Evolutionary conservation across 2,797 vertebrate species (phyloP).

Genomic region (Pitangus sulphuratus): DNA sequence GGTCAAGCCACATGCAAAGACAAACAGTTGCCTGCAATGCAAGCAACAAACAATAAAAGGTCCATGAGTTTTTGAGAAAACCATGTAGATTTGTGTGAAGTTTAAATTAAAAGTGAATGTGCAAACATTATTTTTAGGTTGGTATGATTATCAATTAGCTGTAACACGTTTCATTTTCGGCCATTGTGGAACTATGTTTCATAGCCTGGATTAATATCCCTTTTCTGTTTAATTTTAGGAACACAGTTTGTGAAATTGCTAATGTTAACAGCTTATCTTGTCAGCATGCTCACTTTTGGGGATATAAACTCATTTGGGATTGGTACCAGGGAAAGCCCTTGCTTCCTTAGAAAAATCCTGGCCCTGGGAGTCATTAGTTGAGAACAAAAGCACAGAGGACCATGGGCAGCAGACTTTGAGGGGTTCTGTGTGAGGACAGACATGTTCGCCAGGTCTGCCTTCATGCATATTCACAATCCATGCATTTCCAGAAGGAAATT

Average conservation of each 20-base stretch:
- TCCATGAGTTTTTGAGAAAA: neutral
- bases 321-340: neutral
- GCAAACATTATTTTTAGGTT: neutral
- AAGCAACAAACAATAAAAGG: neutral
- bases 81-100: neutral
- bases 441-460: accelerated
- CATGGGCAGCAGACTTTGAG: neutral
- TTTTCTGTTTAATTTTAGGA: neutral
- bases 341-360: neutral
- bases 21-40: neutral
- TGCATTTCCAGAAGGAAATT: neutral
- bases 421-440: neutral
- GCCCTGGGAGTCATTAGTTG: neutral
- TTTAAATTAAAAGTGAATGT: neutral
- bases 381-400: neutral
- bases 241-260: neutral
- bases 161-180: neutral
- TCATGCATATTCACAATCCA: neutral
- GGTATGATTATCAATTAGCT: accelerated
- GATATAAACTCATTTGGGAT: neutral
- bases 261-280: neutral
- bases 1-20: neutral
- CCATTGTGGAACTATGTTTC: neutral
- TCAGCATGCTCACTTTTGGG: neutral
- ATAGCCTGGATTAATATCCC: neutral